Conservation (phyloP, 2,888 invertebrate species). For the Melieria crassipennis region DNA sequence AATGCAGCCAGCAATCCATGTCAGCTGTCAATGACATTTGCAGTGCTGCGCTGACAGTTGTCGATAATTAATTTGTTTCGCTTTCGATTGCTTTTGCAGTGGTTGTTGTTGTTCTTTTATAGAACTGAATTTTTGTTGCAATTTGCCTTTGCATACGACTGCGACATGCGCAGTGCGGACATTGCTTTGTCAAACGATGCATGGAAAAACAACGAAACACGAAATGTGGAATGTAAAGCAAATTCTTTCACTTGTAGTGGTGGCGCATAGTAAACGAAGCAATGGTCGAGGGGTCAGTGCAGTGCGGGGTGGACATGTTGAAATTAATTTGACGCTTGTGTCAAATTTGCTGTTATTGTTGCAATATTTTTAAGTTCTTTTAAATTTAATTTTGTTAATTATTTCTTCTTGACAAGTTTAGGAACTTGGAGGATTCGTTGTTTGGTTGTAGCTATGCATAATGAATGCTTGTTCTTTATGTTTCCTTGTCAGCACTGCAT, state of each 20-base stretch:
- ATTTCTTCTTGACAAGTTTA: neutral
- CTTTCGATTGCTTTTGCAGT: conserved; percentile 9
- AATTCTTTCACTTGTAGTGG: neutral
- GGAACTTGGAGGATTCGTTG: no score
- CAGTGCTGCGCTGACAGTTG: conserved; percentile 30
- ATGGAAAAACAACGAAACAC: neutral
- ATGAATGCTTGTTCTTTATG: no score
- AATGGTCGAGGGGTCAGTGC: no score
- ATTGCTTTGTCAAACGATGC: conserved; percentile 8
- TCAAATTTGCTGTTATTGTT: no score
- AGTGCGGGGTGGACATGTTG: no score
- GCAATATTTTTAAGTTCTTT: neutral
- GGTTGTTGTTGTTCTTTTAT: conserved; percentile 16
- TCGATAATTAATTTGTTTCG: neutral
- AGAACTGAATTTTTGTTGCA: conserved; percentile 20
- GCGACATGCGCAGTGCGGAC: no score
- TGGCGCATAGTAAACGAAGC: neutral
- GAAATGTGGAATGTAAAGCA: conserved; percentile 23
- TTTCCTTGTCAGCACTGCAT: no score
- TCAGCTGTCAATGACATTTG: conserved; percentile 44
- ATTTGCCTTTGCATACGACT: neutral
- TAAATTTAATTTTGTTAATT: neutral
- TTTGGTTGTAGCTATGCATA: no score
- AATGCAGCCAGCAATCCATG: conserved; percentile 27
- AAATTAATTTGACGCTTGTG: neutral